phyloP scores from a whole-genome alignment of 2,888 invertebrate species.

The Eilema griseolum region DNA sequence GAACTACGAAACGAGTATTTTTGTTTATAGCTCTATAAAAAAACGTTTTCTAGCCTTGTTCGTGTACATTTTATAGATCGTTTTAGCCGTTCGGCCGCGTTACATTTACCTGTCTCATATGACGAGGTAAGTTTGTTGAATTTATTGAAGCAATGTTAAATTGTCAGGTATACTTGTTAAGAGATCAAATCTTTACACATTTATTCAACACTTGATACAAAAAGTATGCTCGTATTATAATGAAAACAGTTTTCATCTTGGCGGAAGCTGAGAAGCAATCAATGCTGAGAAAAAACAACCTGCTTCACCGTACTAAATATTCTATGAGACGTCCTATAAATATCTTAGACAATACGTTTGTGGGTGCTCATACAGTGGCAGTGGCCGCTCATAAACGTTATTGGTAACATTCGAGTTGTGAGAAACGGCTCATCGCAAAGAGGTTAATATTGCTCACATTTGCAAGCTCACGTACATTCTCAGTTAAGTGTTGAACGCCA shows the following conservation, averaged over 20 bases:
- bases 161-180: not conserved
- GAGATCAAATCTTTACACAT: not conserved
- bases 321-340: conserved; percentile 6
- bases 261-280: not conserved
- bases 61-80: conserved; percentile 60
- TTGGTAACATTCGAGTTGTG: conserved; percentile 41
- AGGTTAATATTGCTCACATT: conserved; percentile 55
- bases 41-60: conserved; percentile 55
- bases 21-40: conserved; percentile 64
- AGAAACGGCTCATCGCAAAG: conserved; percentile 18
- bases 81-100: conserved; percentile 62
- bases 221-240: not conserved
- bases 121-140: conserved; percentile 31
- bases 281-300: conserved; percentile 19
- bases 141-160: conserved; percentile 29
- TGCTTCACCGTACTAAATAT: not conserved
- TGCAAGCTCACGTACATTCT: conserved; percentile 55
- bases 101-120: conserved; percentile 48
- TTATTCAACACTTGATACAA: not conserved
- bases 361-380: conserved; percentile 33
- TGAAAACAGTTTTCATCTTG: not conserved
- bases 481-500: conserved; percentile 56
- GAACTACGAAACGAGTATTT: conserved; percentile 42
- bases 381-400: conserved; percentile 52
- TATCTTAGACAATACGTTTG: conserved; percentile 43